Base-by-base conservation (phyloP, 2,797 vertebrate species). In the Spinus pinus region DNA sequence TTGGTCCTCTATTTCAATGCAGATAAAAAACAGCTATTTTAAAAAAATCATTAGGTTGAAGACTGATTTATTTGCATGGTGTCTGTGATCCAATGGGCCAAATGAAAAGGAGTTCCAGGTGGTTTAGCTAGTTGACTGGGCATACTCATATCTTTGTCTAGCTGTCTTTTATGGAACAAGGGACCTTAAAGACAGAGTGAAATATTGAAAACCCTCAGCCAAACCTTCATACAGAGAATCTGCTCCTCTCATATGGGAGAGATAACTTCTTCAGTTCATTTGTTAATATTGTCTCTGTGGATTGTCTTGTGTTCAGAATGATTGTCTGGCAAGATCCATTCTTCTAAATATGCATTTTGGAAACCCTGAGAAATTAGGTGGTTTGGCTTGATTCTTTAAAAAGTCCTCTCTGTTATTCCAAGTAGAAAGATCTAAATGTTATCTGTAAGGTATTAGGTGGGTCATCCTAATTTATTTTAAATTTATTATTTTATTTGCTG, bases 1-100 rank as follows among this genome's bases (percentile, higher is more conserved):
- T 94, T 96, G 83, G 73, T 90, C 57, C 89, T 67, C 72, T 91
- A 22, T 93, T 88, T 70, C 72, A 94, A 89, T 93, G 42, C 60
- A 93, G 78, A 64, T 92, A 90, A 70, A 96, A 90, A 67, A 10
- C 16, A 64, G 30, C 28, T 61, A n/a, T 93, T 96, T 96, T 47
- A 2, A 24, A 66, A 90, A 75, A 65, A 44, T 3, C 23, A 41
- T 53, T 47, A 41, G 64, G 56, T 81, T 94, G 90, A 84, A 57
- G 64, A 66, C 80, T 67, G 54, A 51, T 88, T 93, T 92, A 42
- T 90, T 87, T 35, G 1, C 58, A 4, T 84, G 39, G 12, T 74
- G 16, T 75, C 72, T 91, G 19, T 95, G 67, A 86, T 93, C 22
- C 61, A 49, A 25, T 64, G 54, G 72, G 64, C 46, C 85, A 97